Evolutionary conservation across 1,140 invertebrate species (phyloP), one percentile per base, ranked within the genome.

Genomic region (Euura saliciscinereae): DNA sequence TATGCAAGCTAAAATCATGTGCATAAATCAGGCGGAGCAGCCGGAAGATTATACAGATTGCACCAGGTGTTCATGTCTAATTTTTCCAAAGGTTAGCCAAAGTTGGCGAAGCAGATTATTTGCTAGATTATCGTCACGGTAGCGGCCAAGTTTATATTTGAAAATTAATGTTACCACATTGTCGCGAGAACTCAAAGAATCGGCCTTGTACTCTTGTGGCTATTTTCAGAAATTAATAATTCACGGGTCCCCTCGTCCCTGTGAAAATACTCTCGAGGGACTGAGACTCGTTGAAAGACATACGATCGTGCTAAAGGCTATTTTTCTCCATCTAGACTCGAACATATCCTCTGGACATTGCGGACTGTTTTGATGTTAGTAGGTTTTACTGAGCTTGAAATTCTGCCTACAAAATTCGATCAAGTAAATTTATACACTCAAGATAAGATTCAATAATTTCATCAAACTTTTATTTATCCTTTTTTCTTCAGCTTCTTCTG

Each of bases 101-200:
- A 59, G 13, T n/a, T 59, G 10, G 51, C 51, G 13, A 59, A 59
- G 8, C 10, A 11, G 51, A 59, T 59, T 59, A n/a, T 59, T n/a
- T n/a, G 6, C 10, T n/a, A n/a, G 51, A 59, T 59, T 59, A 59
- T 59, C 3, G 13, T 59, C 51, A 59, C 51, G 13, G 51, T 59
- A 44, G 65, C 42, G 69, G 77, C 77, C 77, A 78, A 78, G 76
- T 78, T 78, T 79, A 79, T 79, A 79, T 79, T 77, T 78, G 71
- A 71, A 71, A 68, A 78, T 78, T 76, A 78, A 78, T 78, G 65
- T 51, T 59, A n/a, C 51, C 51, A 59, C 51, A 59, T 59, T 59
- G 51, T 59, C 51, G 51, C 5, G 51, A 59, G 51, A 59, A 59
- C 51, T 8, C 51, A 59, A 59, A 59, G 51, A 59, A 59, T 59